A percentile compares a stretch with the other conserved stretches of the same genome.
Conservation (phyloP, 2,113 vertebrate genomes). For the Aix galericulata region DNA sequence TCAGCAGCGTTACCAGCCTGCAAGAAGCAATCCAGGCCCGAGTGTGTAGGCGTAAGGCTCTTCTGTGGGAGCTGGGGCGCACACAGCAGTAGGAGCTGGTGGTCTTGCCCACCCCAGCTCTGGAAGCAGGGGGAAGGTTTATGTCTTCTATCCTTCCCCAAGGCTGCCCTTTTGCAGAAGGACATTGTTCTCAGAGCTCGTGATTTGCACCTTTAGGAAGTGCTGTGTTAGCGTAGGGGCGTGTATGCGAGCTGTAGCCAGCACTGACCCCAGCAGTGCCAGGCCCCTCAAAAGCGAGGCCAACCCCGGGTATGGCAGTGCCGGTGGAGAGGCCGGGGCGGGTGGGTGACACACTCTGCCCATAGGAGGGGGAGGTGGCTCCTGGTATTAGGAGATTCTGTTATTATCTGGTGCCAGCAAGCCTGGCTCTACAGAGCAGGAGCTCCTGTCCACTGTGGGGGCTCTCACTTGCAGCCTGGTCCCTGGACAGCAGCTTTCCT, state of each 20-base stretch:
- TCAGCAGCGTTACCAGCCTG: background rate
- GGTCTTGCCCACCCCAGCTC: background rate
- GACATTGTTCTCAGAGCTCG: background rate
- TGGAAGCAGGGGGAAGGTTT: background rate
- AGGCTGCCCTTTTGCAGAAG: background rate
- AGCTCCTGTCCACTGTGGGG: background rate
- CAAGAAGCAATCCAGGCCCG: background rate
- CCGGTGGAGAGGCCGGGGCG: background rate
- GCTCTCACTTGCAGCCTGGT: background rate
- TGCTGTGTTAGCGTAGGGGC: accelerated
- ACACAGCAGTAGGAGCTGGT: background rate
- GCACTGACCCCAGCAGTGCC: accelerated
- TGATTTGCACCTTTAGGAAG: background rate
- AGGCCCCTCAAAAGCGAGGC: background rate
- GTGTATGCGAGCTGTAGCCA: background rate
- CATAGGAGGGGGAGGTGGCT: background rate
- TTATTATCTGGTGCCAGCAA: no score
- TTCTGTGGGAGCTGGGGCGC: background rate
- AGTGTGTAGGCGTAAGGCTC: accelerated
- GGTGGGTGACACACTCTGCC: background rate
- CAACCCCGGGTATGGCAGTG: accelerated
- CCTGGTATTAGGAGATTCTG: background rate
- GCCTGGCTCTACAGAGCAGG: background rate
- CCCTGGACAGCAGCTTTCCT: background rate
- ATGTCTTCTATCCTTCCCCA: background rate